Conservation (phyloP, 1,140 invertebrate species). For the Pogonomyrmex barbatus region DNA sequence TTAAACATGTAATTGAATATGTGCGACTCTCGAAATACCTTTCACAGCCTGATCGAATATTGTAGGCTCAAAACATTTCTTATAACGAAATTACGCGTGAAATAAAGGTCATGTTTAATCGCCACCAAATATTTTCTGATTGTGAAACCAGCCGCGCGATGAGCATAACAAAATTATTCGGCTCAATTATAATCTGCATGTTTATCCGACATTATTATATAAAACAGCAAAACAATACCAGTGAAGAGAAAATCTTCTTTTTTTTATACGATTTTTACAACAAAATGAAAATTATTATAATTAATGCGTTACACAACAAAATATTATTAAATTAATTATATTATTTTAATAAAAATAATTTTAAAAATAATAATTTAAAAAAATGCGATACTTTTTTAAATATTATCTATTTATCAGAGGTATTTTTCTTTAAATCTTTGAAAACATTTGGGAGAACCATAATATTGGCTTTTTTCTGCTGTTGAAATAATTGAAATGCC, state of each 20-base stretch:
- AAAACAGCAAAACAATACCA: background rate
- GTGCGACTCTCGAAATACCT: conserved; percentile 67
- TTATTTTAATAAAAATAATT: background rate
- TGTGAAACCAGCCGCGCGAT: background rate
- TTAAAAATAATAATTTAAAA: background rate
- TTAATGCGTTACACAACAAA: background rate
- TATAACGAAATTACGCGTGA: conserved; percentile 46
- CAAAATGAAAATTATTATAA: too few species aligned
- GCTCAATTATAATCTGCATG: conserved; percentile 19
- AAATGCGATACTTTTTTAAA: background rate
- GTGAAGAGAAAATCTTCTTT: background rate
- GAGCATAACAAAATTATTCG: conserved; percentile 27
- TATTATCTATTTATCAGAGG: background rate
- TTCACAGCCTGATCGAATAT: conserved; percentile 41
- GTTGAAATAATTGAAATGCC: background rate
- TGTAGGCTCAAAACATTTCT: conserved; percentile 15
- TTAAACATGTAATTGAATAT: conserved; percentile 72
- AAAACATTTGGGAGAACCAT: background rate
- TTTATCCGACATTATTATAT: background rate
- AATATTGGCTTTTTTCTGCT: background rate
- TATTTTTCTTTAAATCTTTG: background rate
- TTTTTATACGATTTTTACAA: background rate
- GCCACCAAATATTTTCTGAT: conserved; percentile 30
- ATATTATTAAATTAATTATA: background rate
- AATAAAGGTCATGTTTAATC: conserved; percentile 27